Evolutionary conservation across 1,140 invertebrate species (phyloP).

Genomic region (Pseudoatta argentina): DNA sequence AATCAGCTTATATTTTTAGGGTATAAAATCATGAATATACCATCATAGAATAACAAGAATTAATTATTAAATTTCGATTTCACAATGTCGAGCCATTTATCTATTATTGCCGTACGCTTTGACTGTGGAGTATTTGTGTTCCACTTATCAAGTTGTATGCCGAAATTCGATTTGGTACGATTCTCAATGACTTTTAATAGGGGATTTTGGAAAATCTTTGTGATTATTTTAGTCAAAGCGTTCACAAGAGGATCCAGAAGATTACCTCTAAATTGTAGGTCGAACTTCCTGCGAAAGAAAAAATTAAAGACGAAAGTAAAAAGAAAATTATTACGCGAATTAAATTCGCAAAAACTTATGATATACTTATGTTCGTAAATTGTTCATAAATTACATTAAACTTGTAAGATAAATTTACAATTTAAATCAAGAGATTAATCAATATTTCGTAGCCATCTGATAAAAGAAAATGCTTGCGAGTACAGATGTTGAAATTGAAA

Average conservation of each 20-base stretch:
- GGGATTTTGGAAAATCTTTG: background rate
- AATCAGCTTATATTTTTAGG: background rate
- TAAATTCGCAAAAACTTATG: background rate
- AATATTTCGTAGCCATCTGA: background rate
- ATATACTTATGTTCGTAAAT: background rate
- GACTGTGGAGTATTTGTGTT: slow-evolving; percentile 38
- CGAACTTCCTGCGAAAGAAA: slow-evolving; percentile 56
- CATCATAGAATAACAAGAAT: background rate
- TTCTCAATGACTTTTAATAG: slow-evolving; percentile 61
- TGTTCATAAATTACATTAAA: background rate
- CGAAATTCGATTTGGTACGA: background rate
- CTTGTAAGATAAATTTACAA: background rate
- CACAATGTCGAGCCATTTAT: background rate
- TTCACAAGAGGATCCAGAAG: slow-evolving; percentile 70
- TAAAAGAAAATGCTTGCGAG: background rate
- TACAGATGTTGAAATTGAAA: background rate
- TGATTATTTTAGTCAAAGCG: slow-evolving; percentile 41
- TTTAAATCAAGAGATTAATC: background rate
- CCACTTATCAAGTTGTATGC: background rate
- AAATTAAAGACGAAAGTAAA: slow-evolving; percentile 19
- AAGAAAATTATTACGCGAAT: background rate
- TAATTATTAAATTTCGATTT: background rate
- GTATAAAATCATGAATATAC: background rate
- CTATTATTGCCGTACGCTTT: background rate
- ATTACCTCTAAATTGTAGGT: slow-evolving; percentile 69